Conservation (phyloP, 2,113 vertebrate genomes). For the Lynx canadensis region DNA sequence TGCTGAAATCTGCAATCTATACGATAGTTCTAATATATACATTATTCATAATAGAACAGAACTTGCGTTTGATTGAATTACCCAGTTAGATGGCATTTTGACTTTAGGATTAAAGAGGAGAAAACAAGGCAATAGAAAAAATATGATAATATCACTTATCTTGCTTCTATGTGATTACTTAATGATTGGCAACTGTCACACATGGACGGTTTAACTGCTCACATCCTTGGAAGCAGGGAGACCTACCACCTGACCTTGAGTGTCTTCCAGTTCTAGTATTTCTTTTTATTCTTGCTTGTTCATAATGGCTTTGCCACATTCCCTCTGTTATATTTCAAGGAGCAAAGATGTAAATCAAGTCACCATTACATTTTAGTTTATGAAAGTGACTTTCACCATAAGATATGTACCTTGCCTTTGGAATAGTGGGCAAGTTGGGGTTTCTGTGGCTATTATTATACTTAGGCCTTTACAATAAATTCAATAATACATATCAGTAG, state of each 20-base stretch:
- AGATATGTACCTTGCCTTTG: background rate
- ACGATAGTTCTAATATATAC: background rate
- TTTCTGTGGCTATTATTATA: background rate
- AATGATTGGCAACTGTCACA: background rate
- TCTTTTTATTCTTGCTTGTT: background rate
- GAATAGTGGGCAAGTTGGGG: background rate
- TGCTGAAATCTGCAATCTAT: background rate
- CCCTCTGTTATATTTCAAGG: background rate
- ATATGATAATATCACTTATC: background rate
- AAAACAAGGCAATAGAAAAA: background rate
- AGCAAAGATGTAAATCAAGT: constrained; percentile 20
- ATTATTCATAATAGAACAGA: constrained; percentile 24
- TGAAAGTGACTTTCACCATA: background rate
- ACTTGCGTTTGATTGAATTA: background rate
- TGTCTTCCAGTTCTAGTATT: background rate
- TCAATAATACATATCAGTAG: background rate
- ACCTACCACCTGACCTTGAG: background rate
- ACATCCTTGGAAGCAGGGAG: background rate
- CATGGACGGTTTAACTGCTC: background rate
- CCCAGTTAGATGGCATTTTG: constrained; percentile 2
- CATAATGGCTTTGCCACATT: background rate
- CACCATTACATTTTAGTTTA: background rate
- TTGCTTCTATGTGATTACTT: background rate
- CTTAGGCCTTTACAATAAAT: background rate
- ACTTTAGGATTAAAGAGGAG: background rate